Percentiles rank a stretch among this genome's conserved stretches.
Evolutionary conservation across 2,113 vertebrate genomes (phyloP).

Genomic region (Jacana jacana): DNA sequence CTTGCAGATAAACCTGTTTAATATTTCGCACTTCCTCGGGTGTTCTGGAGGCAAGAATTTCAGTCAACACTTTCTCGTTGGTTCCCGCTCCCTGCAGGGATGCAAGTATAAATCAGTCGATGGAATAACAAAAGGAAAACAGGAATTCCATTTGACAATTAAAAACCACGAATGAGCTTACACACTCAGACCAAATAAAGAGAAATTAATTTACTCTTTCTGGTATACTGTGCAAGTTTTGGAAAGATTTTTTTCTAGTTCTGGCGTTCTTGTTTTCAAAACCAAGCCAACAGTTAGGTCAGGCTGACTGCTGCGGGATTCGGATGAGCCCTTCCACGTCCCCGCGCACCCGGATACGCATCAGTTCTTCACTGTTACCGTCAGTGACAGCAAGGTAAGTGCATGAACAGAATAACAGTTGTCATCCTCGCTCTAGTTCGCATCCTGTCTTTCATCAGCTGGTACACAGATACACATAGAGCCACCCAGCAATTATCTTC

Average conservation of each 20-base stretch:
- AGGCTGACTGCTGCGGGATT: background rate
- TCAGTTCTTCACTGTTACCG: background rate
- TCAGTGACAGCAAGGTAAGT: background rate
- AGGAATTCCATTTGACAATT: background rate
- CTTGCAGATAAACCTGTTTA: slow-evolving; percentile 87
- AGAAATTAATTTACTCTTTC: background rate
- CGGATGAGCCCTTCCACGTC: background rate
- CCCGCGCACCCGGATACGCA: background rate
- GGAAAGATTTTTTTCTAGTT: background rate
- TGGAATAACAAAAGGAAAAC: background rate
- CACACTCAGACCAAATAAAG: background rate
- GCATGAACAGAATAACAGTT: background rate
- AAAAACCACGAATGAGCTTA: background rate
- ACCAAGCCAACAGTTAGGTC: background rate
- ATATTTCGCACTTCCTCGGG: slow-evolving; percentile 80
- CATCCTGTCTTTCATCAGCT: background rate
- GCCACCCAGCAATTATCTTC: background rate
- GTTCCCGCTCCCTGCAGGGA: slow-evolving; percentile 88
- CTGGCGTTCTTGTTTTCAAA: background rate
- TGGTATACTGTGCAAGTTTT: fast-evolving
- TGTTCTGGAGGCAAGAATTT: slow-evolving; percentile 93
- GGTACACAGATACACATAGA: background rate
- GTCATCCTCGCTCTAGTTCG: background rate
- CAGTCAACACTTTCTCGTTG: slow-evolving; percentile 88
- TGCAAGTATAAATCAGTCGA: background rate